phyloP scores from a whole-genome alignment of 2,888 invertebrate species.

The Dryobotodes eremita region DNA sequence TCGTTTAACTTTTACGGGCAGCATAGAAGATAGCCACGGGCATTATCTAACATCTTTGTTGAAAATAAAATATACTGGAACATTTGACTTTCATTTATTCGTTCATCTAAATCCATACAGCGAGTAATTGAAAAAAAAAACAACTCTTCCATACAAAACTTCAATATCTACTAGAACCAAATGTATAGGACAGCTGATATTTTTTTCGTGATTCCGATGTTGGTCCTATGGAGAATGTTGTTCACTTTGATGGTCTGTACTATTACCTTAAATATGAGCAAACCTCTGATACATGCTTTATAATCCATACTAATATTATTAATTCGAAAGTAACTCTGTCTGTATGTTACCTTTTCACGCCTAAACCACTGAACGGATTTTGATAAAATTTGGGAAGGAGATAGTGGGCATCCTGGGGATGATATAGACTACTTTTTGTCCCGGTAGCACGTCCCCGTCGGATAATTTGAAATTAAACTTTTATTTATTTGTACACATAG shows the following conservation, averaged over 20 bases:
- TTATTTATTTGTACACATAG: no score
- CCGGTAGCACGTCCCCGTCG: no score
- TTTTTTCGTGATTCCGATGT: neutral
- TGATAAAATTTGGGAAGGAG: neutral
- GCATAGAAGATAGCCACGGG: constrained; percentile 8
- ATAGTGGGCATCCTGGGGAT: no score
- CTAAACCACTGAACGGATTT: neutral
- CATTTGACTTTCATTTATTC: neutral
- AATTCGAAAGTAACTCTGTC: no score
- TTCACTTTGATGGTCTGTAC: neutral
- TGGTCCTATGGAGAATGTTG: neutral
- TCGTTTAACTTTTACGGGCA: constrained; percentile 32
- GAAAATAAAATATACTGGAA: constrained; percentile 35
- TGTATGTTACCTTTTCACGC: no score
- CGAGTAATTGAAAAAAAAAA: neutral
- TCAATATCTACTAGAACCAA: neutral
- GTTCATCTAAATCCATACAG: no score
- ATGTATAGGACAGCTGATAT: neutral
- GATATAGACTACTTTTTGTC: no score
- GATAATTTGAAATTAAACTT: no score
- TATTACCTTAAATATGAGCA: no score
- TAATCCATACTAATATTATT: no score
- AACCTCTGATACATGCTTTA: no score
- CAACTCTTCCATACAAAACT: neutral
- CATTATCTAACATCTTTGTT: constrained; percentile 1